A percentile compares a stretch with the other conserved stretches of the same genome.
phyloP scores from a whole-genome alignment of 2,888 invertebrate genomes.

The Drosophila birchii region DNA sequence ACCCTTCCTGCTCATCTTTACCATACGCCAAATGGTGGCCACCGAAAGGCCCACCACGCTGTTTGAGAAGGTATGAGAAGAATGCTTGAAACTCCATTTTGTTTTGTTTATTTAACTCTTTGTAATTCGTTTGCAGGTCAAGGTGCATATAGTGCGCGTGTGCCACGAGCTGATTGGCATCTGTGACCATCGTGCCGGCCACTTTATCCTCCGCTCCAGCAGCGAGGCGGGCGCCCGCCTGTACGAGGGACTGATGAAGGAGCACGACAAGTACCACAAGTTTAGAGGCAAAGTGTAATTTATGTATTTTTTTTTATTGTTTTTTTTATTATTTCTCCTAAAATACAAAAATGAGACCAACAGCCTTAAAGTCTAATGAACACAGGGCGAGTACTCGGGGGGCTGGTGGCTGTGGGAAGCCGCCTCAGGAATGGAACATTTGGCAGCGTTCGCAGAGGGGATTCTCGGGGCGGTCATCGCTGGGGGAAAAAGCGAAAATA shows the following conservation, averaged over 20 bases:
- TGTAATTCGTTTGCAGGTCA: slow-evolving; percentile 70
- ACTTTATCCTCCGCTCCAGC: slow-evolving; percentile 83
- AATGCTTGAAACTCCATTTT: not conserved
- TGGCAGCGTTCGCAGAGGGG: slow-evolving; percentile 77
- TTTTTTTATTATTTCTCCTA: not conserved
- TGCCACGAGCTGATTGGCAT: slow-evolving; percentile 82
- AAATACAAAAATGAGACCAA: slow-evolving; percentile 14
- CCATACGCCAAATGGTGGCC: slow-evolving; percentile 82
- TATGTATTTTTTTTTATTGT: not conserved
- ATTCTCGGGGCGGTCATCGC: slow-evolving; percentile 64
- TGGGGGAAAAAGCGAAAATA: slow-evolving; percentile 29
- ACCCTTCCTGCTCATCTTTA: slow-evolving; percentile 82
- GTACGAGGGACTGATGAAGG: slow-evolving; percentile 82
- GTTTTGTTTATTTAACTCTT: not conserved
- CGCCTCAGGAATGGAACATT: slow-evolving; percentile 48
- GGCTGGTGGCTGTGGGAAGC: not conserved
- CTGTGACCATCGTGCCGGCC: slow-evolving; percentile 83
- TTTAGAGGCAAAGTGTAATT: slow-evolving; percentile 83
- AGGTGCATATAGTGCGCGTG: slow-evolving; percentile 82
- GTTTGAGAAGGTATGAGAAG: slow-evolving; percentile 80
- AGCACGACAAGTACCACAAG: slow-evolving; percentile 83
- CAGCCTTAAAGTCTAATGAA: not conserved
- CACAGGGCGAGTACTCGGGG: not conserved
- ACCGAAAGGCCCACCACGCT: slow-evolving; percentile 83
- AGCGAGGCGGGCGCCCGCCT: slow-evolving; percentile 83